Evolutionary conservation across 1,140 invertebrate species (phyloP), one percentile per base, ranked within the genome.

Genomic region (Teleogryllus occipitalis): DNA sequence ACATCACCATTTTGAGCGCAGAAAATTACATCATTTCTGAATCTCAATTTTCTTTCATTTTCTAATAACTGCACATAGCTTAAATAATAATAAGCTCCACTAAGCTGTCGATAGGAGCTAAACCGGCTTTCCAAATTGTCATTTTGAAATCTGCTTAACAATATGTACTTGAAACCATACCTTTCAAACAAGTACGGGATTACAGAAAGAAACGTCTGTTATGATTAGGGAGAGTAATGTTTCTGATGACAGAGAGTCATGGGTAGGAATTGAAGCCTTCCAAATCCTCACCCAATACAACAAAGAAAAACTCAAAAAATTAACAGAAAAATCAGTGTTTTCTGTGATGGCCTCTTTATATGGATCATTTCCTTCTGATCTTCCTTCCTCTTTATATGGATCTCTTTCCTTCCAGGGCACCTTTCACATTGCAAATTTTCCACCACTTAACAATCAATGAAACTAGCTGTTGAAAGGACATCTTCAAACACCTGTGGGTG

Each of bases 71-170:
- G 54, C 8, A 72, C n/a, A 18, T 12, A 72, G 18, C 54, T 72
- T 12, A 72, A 12, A 18, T 12, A 72, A 72, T 72, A 72, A 18
- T 72, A 12, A 18, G 54, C 54, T 72, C 54, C 54, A 72, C 54
- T 72, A 72, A 72, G 18, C 54, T 72, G 54, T 72, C 54, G 8
- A 72, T 72, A 72, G 10, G 54, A 72, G 18, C 54, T 18, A 72
- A 72, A 72, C 8, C n/a, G 54, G 18, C 54, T 72, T 18, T 72
- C 54, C 54, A 72, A 72, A 18, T 72, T 72, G 54, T 72, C n/a
- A 72, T n/a, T n/a, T 18, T 72, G 54, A 72, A 72, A 72, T 72
- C n/a, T 72, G 18, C 54, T 72, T 72, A 72, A 72, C 54, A 72
- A 72, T 12, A 72, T 72, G 54, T 72, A 8, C 8, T 72, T 18